Conservation (phyloP, 2,113 vertebrate genomes). For the Hirundichthys speculiger region DNA sequence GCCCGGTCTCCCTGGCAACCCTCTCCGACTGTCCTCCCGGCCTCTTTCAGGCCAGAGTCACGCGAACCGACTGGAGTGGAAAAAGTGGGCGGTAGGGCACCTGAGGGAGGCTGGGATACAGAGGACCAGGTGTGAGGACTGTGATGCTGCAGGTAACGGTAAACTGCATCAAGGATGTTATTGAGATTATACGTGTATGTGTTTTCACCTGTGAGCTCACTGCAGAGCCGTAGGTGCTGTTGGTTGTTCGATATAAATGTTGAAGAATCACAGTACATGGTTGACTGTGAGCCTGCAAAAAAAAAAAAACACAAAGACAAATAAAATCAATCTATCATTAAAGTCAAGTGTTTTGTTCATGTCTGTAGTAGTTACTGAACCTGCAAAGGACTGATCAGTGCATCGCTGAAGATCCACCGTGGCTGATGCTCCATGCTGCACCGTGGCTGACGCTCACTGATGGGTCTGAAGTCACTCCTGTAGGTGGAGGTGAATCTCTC, state of each 20-base stretch:
- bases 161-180: neutral
- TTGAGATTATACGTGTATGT: no score
- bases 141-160: neutral
- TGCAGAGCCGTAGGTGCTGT: constrained; percentile 7
- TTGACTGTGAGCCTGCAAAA: constrained; percentile 8
- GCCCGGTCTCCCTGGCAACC: neutral
- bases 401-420: neutral
- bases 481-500: constrained; percentile 35
- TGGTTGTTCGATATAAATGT: constrained; percentile 17
- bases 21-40: neutral
- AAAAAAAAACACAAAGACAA: neutral
- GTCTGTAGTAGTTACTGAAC: neutral
- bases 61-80: neutral
- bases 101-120: neutral
- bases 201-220: constrained; percentile 6
- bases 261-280: neutral
- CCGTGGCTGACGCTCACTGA: neutral
- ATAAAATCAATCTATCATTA: neutral
- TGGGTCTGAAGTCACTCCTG: constrained; percentile 1
- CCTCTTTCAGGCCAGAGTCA: neutral
- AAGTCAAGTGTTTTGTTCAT: neutral
- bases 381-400: neutral
- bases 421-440: no score
- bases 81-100: neutral
- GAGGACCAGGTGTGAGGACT: neutral